These are phyloP conservation scores for Australoheros scitulus DNA, from an alignment of 2,113 vertebrate species.

Conservation along the genomic window DNA sequence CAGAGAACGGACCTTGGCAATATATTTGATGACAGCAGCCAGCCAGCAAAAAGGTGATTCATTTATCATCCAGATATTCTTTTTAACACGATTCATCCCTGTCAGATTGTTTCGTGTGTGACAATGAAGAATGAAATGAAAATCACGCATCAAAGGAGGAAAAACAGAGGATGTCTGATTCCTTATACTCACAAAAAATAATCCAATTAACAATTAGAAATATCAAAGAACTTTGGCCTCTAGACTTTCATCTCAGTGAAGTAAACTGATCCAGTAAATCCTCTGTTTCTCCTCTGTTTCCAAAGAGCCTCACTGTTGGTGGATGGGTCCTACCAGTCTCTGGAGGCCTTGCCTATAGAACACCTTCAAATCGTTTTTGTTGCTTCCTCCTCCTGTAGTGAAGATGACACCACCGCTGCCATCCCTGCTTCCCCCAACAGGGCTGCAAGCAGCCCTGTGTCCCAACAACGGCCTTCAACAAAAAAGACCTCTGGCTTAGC, in stretches of 20 bases:
- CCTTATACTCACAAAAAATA: conserved; percentile 6
- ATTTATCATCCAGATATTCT: neutral
- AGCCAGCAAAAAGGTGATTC: conserved; percentile 65
- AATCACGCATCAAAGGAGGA: conserved; percentile 44
- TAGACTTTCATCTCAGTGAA: neutral
- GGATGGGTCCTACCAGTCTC: conserved; percentile 75
- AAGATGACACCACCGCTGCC: conserved; percentile 48
- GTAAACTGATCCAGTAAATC: conserved; percentile 49
- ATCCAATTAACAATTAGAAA: conserved; percentile 1
- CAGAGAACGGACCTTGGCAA: conserved; percentile 57
- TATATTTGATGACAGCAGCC: conserved; percentile 64
- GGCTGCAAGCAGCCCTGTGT: conserved; percentile 33
- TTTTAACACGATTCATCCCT: conserved; percentile 22
- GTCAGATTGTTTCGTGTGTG: conserved; percentile 15
- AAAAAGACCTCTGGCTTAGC: conserved; percentile 73
- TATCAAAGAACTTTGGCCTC: conserved; percentile 14
- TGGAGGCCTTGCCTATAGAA: conserved; percentile 75
- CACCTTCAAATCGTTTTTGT: conserved; percentile 80
- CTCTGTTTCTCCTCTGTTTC: conserved; percentile 74
- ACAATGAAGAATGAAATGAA: neutral
- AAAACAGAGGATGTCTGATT: conserved; percentile 73
- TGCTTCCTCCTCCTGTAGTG: conserved; percentile 74
- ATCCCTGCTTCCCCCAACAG: neutral
- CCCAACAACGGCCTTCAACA: conserved; percentile 35
- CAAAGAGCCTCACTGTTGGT: conserved; percentile 68